phyloP scores from a whole-genome alignment of 2,888 invertebrate genomes.

The Acanthococcus lagerstroemiae region DNA sequence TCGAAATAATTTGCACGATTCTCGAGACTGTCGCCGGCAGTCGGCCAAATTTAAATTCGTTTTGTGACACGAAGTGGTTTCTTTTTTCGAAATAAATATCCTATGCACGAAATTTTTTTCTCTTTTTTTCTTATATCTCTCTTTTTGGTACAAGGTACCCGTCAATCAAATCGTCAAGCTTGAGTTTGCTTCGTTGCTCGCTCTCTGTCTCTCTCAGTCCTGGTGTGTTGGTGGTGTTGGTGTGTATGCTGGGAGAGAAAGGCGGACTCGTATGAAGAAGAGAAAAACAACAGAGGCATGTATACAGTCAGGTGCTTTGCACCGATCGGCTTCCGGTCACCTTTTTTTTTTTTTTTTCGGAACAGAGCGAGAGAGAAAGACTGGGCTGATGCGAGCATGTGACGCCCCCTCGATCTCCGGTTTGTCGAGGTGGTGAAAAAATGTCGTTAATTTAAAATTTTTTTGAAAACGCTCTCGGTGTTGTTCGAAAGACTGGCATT shows the following conservation, averaged over 20 bases:
- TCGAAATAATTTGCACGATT: too few species aligned
- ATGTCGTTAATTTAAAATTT: constrained; percentile 21
- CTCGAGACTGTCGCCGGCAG: too few species aligned
- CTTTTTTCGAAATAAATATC: too few species aligned
- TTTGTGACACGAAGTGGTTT: too few species aligned
- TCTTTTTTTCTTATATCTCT: neutral
- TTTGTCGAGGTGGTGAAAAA: constrained; percentile 18
- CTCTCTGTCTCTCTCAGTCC: neutral
- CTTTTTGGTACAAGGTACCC: constrained; percentile 12
- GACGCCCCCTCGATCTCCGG: neutral
- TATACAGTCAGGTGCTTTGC: constrained; percentile 2
- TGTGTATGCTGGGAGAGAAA: too few species aligned
- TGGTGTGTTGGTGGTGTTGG: too few species aligned
- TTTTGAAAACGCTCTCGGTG: constrained; percentile 5
- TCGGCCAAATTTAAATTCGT: too few species aligned
- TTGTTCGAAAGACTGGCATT: too few species aligned
- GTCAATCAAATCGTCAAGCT: constrained; percentile 28
- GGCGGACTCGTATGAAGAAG: too few species aligned
- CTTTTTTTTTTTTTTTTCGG: neutral
- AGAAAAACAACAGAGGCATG: too few species aligned
- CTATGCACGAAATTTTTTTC: too few species aligned
- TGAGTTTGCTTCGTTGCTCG: neutral
- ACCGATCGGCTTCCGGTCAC: constrained; percentile 15
- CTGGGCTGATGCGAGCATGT: too few species aligned
- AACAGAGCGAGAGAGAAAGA: neutral